These are phyloP conservation scores for Eublepharis macularius DNA, from an alignment of 2,113 vertebrate species.

Conservation along the genomic window DNA sequence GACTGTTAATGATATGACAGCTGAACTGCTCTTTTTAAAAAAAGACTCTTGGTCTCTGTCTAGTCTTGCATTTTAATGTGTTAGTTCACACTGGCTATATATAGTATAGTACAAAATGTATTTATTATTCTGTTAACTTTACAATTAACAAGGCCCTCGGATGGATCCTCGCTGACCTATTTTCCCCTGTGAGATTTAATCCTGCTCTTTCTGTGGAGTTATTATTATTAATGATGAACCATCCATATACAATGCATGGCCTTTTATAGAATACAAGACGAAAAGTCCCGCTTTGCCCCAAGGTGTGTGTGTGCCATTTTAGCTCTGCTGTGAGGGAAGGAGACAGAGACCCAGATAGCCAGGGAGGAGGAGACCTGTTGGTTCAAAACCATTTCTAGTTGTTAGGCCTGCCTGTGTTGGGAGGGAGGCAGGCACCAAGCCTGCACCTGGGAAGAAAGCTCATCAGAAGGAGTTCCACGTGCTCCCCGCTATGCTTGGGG, in stretches of 20 bases:
- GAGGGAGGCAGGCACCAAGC: no score
- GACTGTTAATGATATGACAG: not conserved
- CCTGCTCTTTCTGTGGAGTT: not conserved
- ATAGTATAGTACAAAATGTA: not conserved
- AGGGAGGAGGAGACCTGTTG: no score
- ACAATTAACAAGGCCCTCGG: not conserved
- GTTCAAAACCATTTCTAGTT: no score
- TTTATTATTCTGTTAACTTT: no score
- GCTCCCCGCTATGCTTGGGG: no score
- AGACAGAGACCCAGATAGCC: no score
- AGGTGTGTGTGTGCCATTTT: not conserved
- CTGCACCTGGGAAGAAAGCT: no score
- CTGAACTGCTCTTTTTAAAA: not conserved
- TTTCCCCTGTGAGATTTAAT: not conserved
- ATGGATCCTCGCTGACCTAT: not conserved
- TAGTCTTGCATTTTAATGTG: not conserved
- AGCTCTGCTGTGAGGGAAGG: no score
- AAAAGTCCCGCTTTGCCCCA: not conserved
- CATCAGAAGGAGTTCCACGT: no score
- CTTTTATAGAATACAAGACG: no score
- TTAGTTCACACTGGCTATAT: slow-evolving; percentile 2
- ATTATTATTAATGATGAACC: not conserved
- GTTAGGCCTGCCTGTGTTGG: no score
- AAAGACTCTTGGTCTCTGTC: not conserved
- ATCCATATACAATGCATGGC: no score